phyloP scores from a whole-genome alignment of 2,113 vertebrate genomes.

The Phoenicopterus ruber region DNA sequence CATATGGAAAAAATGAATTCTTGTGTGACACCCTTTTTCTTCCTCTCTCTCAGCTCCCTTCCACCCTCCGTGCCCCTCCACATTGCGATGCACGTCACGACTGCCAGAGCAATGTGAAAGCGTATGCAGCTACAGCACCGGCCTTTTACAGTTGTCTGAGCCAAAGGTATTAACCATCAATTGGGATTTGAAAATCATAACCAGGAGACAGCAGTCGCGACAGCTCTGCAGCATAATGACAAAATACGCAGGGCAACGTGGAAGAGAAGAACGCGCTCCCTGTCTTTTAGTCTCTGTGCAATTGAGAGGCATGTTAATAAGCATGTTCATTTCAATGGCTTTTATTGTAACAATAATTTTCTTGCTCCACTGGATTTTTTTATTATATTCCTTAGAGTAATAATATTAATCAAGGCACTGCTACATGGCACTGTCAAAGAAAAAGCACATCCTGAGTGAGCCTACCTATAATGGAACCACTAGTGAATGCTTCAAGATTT shows the following conservation, averaged over 20 bases:
- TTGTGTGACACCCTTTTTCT: background rate
- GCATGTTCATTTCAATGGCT: constrained; percentile 43
- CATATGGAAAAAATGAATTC: background rate
- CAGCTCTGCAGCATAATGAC: constrained; percentile 52
- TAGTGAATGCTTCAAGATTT: background rate
- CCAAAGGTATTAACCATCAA: constrained; percentile 55
- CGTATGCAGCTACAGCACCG: background rate
- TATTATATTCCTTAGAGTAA: constrained; percentile 45
- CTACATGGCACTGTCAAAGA: constrained; percentile 4
- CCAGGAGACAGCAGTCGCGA: constrained; percentile 58
- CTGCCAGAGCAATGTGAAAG: background rate
- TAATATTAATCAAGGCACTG: constrained; percentile 29
- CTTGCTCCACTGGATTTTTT: background rate
- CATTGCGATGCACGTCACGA: background rate
- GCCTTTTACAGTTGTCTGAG: constrained; percentile 34
- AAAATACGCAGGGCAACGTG: constrained; percentile 47
- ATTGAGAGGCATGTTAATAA: constrained; percentile 57
- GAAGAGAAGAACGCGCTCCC: background rate
- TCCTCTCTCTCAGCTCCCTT: background rate
- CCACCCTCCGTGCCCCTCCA: background rate
- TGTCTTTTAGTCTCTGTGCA: constrained; percentile 30
- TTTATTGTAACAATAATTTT: constrained; percentile 58
- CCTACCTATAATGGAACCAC: background rate
- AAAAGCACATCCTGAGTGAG: background rate
- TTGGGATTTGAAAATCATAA: constrained; percentile 58